Evolutionary conservation across 2,113 vertebrate species (phyloP).

Genomic region (Pollimyrus isidori): DNA sequence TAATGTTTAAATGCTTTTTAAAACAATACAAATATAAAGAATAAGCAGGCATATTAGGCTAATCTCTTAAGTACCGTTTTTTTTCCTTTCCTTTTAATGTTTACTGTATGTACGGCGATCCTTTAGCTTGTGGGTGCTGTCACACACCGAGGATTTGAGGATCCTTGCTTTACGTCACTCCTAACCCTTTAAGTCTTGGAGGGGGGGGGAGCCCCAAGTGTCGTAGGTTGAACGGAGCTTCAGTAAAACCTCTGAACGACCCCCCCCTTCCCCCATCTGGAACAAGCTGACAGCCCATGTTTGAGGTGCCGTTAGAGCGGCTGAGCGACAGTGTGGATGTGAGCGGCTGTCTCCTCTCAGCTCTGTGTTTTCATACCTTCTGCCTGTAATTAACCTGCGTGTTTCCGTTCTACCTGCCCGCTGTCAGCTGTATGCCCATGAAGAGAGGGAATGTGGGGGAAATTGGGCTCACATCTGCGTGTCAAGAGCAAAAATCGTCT

Average conservation of each 20-base stretch:
- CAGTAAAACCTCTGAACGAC: background rate
- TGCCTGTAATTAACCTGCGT: background rate
- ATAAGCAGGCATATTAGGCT: background rate
- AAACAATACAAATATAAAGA: background rate
- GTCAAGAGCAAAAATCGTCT: background rate
- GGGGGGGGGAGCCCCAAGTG: background rate
- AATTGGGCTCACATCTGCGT: background rate
- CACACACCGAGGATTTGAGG: background rate
- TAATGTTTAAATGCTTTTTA: background rate
- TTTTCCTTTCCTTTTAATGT: background rate
- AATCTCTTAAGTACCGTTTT: background rate
- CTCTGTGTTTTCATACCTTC: background rate
- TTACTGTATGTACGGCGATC: background rate
- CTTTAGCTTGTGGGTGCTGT: background rate
- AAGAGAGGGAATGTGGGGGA: background rate
- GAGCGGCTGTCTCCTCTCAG: background rate
- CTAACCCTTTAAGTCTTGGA: background rate
- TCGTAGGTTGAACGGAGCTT: background rate
- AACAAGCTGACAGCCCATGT: background rate
- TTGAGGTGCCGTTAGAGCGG: background rate
- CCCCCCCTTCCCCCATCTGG: background rate
- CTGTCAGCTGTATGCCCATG: background rate
- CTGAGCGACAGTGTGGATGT: background rate
- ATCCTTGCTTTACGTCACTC: background rate
- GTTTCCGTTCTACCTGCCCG: background rate